Conservation (phyloP, 2,797 vertebrate genomes). For the Platyrinchus mystaceus region DNA sequence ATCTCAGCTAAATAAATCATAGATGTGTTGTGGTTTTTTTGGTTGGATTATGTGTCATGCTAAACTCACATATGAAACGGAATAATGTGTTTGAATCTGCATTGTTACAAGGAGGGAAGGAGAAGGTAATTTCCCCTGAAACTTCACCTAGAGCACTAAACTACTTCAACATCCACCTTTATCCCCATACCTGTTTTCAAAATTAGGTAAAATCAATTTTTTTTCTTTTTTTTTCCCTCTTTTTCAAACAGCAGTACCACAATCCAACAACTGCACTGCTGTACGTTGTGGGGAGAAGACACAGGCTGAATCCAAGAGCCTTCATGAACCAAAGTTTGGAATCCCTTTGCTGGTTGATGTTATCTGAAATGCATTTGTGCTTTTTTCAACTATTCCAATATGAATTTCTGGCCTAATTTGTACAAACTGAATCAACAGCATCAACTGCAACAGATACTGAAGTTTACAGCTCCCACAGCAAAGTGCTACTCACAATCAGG, state of each 20-base stretch:
- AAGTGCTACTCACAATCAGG: background rate
- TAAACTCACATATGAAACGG: constrained; percentile 52
- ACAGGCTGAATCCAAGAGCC: background rate
- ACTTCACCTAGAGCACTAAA: background rate
- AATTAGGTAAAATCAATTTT: background rate
- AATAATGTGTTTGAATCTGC: background rate
- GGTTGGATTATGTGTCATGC: constrained; percentile 31
- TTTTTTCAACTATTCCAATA: background rate
- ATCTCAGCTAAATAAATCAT: constrained; percentile 71
- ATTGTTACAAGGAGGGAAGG: background rate
- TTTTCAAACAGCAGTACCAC: background rate
- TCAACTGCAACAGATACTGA: background rate
- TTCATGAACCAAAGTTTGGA: background rate
- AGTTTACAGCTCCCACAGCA: background rate
- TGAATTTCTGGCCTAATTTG: background rate
- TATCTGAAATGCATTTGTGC: background rate
- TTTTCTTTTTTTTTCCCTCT: background rate
- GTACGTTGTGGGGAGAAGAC: background rate
- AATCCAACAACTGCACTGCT: background rate
- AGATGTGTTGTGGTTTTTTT: constrained; percentile 41
- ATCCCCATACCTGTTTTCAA: background rate
- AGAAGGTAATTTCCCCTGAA: background rate
- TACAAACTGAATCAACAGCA: background rate
- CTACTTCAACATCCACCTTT: background rate
- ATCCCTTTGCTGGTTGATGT: background rate